Conservation (phyloP, 2,888 invertebrate species). For the Diarsia dahlii region DNA sequence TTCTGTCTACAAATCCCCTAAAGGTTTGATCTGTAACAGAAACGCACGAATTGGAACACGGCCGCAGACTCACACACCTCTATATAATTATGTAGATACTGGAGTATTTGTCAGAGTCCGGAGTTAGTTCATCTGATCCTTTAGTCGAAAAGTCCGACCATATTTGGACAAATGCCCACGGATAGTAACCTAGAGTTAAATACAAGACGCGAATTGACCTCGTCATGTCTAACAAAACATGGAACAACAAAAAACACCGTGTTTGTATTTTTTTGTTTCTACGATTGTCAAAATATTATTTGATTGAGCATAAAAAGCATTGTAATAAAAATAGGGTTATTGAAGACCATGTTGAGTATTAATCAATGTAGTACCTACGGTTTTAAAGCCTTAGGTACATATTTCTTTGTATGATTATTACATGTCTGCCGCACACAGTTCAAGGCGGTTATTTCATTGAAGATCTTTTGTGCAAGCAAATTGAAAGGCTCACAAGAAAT, state of each 20-base stretch:
- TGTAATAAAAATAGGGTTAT: slow-evolving; percentile 1
- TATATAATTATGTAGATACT: neutral
- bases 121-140: neutral
- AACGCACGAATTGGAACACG: neutral
- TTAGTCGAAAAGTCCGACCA: neutral
- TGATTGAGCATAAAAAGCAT: slow-evolving; percentile 14
- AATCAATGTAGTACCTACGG: slow-evolving; percentile 12
- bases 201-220: slow-evolving; percentile 27
- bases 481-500: neutral
- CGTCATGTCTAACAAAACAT: slow-evolving; percentile 20
- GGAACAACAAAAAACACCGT: neutral
- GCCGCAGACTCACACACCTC: too few relatives aligned
- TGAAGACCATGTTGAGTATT: slow-evolving; percentile 2
- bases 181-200: neutral
- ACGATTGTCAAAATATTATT: slow-evolving; percentile 41
- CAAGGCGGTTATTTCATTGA: slow-evolving; percentile 6
- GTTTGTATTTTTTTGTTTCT: slow-evolving; percentile 24
- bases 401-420: slow-evolving; percentile 7
- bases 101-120: neutral
- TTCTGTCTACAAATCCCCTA: neutral
- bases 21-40: neutral
- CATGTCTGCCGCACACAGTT: neutral
- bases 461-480: slow-evolving; percentile 5
- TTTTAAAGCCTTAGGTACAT: neutral
- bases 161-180: neutral